Base-by-base conservation (phyloP, 2,797 vertebrate genomes). In the Chromis chromis region DNA sequence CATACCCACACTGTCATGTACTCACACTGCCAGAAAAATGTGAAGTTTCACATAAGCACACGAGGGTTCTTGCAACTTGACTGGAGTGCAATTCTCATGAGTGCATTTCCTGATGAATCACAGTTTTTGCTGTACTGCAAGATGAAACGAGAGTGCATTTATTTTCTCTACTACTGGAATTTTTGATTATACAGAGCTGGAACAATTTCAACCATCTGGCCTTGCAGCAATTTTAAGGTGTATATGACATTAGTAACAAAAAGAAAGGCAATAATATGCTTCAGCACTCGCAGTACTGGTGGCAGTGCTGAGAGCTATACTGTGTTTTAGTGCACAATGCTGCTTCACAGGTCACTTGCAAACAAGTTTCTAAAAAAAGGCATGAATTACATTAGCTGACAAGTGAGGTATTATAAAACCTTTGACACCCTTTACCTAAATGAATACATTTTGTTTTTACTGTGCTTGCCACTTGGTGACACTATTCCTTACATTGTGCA, bases 141-240 rank as follows among this genome's bases (percentile, higher is more conserved):
- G 40, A 17, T 69, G 31, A 42, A 33, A 24, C 63, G 42, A 42
- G 27, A 24, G 25, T 49, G 19, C 11, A n/a, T 74, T 56, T 7
- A 28, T 76, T 74, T 56, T 58, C 21, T 31, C 14, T 21, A 4
- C 24, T 19, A 22, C 2, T 44, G 16, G 4, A 67, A 25, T n/a
- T 36, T 73, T 17, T 39, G 28, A 79, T 65, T 40, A 21, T 24
- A 56, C 31, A 42, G 22, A 66, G 60, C 27, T 46, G 25, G 11
- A 68, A 54, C 17, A 57, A 49, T 49, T 82, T 65, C 25, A 71
- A 64, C 52, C 79, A 40, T 64, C 58, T 74, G 36, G 36, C 52
- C 60, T 63, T 69, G 52, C 64, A 77, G 60, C 67, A 44, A 65
- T 56, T 33, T 74, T n/a, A 50, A 48, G 14, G 25, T 60, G 52